Conservation (phyloP, 2,888 invertebrate genomes). For the Eupithecia exiguata region DNA sequence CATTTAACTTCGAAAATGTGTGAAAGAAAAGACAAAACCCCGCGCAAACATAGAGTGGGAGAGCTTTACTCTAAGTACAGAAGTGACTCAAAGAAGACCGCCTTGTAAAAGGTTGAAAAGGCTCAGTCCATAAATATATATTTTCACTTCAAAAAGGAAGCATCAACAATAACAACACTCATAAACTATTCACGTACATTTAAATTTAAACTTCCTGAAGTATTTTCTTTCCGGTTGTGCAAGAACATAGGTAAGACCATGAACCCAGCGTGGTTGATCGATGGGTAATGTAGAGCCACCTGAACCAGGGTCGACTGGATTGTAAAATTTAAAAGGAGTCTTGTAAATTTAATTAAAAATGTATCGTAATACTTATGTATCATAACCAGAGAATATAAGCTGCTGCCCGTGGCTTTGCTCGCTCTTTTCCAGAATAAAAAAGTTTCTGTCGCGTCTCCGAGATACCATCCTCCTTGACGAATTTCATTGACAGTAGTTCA, state of each 20-base stretch:
- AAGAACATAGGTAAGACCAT: conserved; percentile 9
- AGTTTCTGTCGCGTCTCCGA: too few species aligned
- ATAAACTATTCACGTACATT: background rate
- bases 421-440: too few species aligned
- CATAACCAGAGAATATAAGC: too few species aligned
- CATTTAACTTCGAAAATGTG: too few species aligned
- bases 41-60: too few species aligned
- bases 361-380: too few species aligned
- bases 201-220: background rate
- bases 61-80: too few species aligned
- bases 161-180: background rate
- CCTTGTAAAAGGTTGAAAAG: background rate
- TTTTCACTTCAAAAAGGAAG: background rate
- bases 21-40: too few species aligned
- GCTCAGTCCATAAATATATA: background rate
- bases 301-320: conserved; percentile 9
- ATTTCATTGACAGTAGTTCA: too few species aligned
- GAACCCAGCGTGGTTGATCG: conserved; percentile 10
- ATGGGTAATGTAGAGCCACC: conserved; percentile 7
- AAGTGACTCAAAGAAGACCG: background rate
- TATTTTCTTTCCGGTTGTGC: conserved; percentile 2
- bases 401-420: too few species aligned
- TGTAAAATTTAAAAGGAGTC: background rate
- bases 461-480: too few species aligned
- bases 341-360: background rate